These are phyloP conservation scores for Litoditis marina DNA, from an alignment of 2,888 invertebrate genomes.

Conservation along the genomic window DNA sequence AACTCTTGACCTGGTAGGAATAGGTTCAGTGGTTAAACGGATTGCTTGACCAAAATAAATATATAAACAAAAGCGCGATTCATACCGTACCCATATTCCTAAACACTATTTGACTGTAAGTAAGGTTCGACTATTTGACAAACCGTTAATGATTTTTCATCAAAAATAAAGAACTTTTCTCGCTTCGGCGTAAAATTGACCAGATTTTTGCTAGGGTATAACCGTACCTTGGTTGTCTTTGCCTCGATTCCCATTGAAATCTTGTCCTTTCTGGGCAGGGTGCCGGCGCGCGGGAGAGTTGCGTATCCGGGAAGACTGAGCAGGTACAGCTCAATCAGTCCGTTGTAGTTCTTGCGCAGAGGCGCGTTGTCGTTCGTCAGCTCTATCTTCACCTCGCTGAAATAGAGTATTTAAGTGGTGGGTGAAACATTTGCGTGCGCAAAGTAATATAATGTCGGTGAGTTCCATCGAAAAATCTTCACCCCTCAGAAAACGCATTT, in stretches of 20 bases:
- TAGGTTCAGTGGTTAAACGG: too few relatives aligned
- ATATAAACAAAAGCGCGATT: too few relatives aligned
- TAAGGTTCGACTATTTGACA: too few relatives aligned
- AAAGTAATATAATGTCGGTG: too few relatives aligned
- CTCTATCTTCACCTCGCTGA: conserved; percentile 55
- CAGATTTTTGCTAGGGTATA: not conserved
- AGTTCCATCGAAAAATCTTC: too few relatives aligned
- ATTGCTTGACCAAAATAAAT: too few relatives aligned
- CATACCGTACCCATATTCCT: not conserved
- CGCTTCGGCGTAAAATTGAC: too few relatives aligned
- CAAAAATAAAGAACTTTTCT: too few relatives aligned
- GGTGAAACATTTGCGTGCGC: too few relatives aligned
- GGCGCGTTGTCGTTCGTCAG: conserved; percentile 35
- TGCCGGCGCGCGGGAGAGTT: conserved; percentile 37
- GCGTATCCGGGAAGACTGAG: conserved; percentile 34
- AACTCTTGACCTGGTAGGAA: too few relatives aligned
- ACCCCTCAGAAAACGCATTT: too few relatives aligned
- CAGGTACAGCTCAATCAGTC: conserved; percentile 50
- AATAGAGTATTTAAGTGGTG: conserved; percentile 4
- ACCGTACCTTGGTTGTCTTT: conserved; percentile 17
- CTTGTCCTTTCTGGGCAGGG: conserved; percentile 26
- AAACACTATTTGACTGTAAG: not conserved
- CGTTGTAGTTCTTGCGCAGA: conserved; percentile 43
- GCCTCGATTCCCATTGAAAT: too few relatives aligned
- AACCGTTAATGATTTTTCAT: not conserved